Evolutionary conservation across 1,140 invertebrate species (phyloP).

Genomic region (Drosophila bocki): DNA sequence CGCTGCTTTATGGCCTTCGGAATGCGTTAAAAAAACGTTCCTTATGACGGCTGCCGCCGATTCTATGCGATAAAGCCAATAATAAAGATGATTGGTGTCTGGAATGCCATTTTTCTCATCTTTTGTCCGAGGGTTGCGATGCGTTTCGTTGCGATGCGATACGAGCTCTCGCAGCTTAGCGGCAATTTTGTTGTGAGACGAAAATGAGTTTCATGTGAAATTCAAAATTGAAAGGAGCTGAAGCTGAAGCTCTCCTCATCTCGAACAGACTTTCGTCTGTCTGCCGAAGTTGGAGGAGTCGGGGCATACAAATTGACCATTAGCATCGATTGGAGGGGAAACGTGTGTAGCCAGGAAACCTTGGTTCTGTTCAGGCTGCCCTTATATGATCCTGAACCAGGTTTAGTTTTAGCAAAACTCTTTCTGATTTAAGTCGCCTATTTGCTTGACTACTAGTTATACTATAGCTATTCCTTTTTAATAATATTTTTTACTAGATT

Average conservation of each 20-base stretch:
- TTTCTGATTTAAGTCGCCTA: neutral
- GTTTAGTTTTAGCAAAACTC: neutral
- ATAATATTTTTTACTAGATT: too few relatives aligned
- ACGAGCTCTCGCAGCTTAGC: conserved; percentile 45
- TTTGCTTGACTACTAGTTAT: neutral
- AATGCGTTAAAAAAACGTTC: conserved; percentile 60
- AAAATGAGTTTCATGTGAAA: conserved; percentile 57
- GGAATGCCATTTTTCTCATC: conserved; percentile 56
- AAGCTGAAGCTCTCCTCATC: conserved; percentile 18
- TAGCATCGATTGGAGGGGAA: conserved; percentile 12
- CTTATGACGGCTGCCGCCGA: conserved; percentile 37
- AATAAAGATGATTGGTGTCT: conserved; percentile 79
- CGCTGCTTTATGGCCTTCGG: conserved; percentile 73
- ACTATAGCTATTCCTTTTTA: too few relatives aligned
- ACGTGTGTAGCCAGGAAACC: conserved; percentile 4
- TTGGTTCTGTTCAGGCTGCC: neutral
- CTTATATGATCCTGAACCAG: neutral
- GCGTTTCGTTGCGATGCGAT: conserved; percentile 9
- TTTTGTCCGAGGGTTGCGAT: conserved; percentile 19
- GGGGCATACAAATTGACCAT: conserved; percentile 30
- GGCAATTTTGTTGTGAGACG: conserved; percentile 55
- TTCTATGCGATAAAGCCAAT: conserved; percentile 60
- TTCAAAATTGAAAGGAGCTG: conserved; percentile 41
- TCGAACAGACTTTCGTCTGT: conserved; percentile 29
- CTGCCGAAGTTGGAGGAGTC: neutral